Base-by-base conservation (phyloP, 30 jellyfish, hydroid and myxozoan genomes). In the Pelagia noctiluca region DNA sequence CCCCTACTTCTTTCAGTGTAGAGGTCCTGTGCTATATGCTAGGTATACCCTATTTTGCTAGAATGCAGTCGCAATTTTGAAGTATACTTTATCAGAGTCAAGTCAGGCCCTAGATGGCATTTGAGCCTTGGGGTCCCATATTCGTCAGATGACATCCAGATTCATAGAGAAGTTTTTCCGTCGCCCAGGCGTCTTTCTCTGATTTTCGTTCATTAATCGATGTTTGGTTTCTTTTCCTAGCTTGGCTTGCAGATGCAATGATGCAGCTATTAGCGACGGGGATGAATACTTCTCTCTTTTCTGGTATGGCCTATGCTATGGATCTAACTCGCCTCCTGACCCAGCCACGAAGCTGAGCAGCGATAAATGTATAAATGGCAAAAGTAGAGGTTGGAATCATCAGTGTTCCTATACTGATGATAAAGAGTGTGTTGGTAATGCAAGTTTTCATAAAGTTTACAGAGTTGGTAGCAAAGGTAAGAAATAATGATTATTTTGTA, bases 351-450 rank as follows among this genome's bases (percentile, higher is more conserved):
- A 12, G 73, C 10, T 22, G 2, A 16, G 35, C 0, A 64, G 92
- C 77, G 0, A 29, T 0, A 53, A 76, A 23, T 61, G 63, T 25
- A 29, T 23, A 13, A 34, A 37, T 74, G 63, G 71, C 12, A 10
- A 10, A 10, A 30, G 19, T 50, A 7, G 78, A 92, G 62, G 60
- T 1, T 63, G 84, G 73, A 19, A n/a, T 35, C 10, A 24, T 79
- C 2, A 50, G 16, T 71, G 35, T 47, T 19, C n/a, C n/a, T n/a
- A n/a, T n/a, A n/a, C n/a, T n/a, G n/a, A n/a, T n/a, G n/a, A n/a
- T n/a, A n/a, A n/a, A n/a, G 96, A 87, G 35, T 88, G 97, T 38
- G 89, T 88, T 47, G 97, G 97, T 26, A 30, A 16, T 0, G 70
- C 16, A 28, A 21, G 29, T 10, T 19, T 21, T 8, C 95, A 89